These are phyloP conservation scores for Apis cerana DNA, from an alignment of 1,140 invertebrate genomes.

Conservation along the genomic window DNA sequence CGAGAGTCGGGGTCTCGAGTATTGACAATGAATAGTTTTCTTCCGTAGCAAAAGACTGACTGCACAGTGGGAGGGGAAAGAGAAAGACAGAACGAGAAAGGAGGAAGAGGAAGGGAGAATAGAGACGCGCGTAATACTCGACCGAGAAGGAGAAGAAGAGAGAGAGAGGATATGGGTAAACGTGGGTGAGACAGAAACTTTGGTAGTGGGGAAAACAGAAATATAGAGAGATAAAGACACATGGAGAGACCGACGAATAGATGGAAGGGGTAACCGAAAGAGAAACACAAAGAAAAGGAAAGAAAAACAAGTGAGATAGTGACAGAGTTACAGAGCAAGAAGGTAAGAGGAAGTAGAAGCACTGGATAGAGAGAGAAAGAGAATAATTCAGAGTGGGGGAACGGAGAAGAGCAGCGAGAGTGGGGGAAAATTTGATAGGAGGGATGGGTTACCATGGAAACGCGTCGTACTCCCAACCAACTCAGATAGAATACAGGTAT, in stretches of 20 bases:
- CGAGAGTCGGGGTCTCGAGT: slow-evolving; percentile 61
- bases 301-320: neutral
- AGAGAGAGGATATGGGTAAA: slow-evolving; percentile 37
- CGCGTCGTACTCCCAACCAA: slow-evolving; percentile 70
- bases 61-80: neutral
- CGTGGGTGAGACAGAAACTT: slow-evolving; percentile 20
- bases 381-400: neutral
- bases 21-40: slow-evolving; percentile 70
- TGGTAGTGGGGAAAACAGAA: slow-evolving; percentile 34
- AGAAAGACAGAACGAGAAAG: neutral
- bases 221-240: slow-evolving; percentile 52
- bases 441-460: slow-evolving; percentile 76
- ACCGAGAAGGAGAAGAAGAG: slow-evolving; percentile 34
- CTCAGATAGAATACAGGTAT: slow-evolving; percentile 66
- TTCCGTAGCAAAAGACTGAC: slow-evolving; percentile 54
- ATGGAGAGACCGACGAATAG: slow-evolving; percentile 51
- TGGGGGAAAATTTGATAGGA: slow-evolving; percentile 60
- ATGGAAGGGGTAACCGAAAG: slow-evolving; percentile 1
- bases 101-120: neutral
- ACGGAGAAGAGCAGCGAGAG: neutral
- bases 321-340: neutral
- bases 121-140: neutral
- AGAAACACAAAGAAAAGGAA: neutral
- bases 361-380: neutral
- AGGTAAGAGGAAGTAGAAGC: neutral